Conservation (phyloP, 1,140 invertebrate genomes). For the Drosophila parvula region DNA sequence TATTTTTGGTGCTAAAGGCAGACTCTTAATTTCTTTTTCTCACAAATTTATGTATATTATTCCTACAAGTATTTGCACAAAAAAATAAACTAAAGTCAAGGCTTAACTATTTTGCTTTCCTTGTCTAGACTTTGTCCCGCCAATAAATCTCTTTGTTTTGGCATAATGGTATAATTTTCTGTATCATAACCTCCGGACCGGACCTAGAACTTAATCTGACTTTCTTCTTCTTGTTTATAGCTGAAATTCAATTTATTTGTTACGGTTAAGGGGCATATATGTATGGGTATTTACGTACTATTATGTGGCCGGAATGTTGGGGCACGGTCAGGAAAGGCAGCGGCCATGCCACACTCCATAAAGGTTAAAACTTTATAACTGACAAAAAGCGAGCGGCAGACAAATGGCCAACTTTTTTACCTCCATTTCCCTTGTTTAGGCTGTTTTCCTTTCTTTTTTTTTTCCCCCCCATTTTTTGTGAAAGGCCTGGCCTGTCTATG, state of each 20-base stretch:
- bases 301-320: slow-evolving; percentile 32
- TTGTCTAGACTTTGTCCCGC: slow-evolving; percentile 24
- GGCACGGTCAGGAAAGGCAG: slow-evolving; percentile 32
- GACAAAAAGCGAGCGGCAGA: slow-evolving; percentile 62
- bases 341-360: slow-evolving; percentile 56
- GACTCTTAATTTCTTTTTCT: background rate
- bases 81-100: background rate
- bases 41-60: background rate
- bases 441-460: slow-evolving; percentile 8
- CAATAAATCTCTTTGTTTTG: slow-evolving; percentile 20
- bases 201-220: slow-evolving; percentile 11
- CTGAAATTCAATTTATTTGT: slow-evolving; percentile 23
- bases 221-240: slow-evolving; percentile 18
- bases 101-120: background rate
- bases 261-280: slow-evolving; percentile 3
- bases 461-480: background rate
- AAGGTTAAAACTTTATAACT: slow-evolving; percentile 70
- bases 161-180: slow-evolving; percentile 24
- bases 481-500: slow-evolving; percentile 30
- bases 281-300: slow-evolving; percentile 18
- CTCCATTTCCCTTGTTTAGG: slow-evolving; percentile 26
- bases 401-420: slow-evolving; percentile 69
- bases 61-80: background rate
- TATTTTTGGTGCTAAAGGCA: too few relatives aligned
- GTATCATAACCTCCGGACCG: slow-evolving; percentile 13